A percentile compares a stretch with the other conserved stretches of the same genome.
These are phyloP conservation scores for Aleadryas rufinucha DNA, from an alignment of 2,113 vertebrate species.

Conservation along the genomic window DNA sequence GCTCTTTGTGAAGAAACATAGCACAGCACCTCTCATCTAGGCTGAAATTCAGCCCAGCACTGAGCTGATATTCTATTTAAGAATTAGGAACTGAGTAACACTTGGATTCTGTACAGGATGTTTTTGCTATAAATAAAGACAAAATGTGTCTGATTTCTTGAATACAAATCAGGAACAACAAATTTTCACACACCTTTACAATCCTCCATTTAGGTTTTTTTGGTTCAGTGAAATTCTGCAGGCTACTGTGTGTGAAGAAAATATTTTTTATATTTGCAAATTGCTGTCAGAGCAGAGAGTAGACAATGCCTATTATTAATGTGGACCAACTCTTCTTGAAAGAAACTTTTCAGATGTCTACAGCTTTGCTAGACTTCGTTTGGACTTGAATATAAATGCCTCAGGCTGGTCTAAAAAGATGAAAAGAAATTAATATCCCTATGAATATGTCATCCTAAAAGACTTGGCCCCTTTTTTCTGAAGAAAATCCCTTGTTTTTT, in stretches of 20 bases:
- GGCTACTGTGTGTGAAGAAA: not conserved
- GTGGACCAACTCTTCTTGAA: not conserved
- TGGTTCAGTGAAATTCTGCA: not conserved
- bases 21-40: not conserved
- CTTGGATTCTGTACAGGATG: not conserved
- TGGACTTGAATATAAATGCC: constrained; percentile 2
- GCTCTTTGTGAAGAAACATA: not conserved
- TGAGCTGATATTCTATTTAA: not conserved
- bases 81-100: not conserved
- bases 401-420: constrained; percentile 4
- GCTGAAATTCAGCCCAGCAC: not conserved
- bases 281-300: not conserved
- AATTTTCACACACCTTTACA: not conserved
- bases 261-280: not conserved
- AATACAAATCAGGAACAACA: not conserved
- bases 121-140: not conserved
- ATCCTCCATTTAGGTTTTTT: not conserved
- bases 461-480: not conserved
- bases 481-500: not conserved
- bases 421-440: constrained; percentile 15
- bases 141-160: not conserved
- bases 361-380: constrained; percentile 12
- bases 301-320: not conserved
- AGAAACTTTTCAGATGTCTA: constrained; percentile 10
- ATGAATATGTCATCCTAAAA: constrained; percentile 18